These are phyloP conservation scores for Cactoblastis cactorum DNA, from an alignment of 2,888 invertebrate species.

Conservation along the genomic window DNA sequence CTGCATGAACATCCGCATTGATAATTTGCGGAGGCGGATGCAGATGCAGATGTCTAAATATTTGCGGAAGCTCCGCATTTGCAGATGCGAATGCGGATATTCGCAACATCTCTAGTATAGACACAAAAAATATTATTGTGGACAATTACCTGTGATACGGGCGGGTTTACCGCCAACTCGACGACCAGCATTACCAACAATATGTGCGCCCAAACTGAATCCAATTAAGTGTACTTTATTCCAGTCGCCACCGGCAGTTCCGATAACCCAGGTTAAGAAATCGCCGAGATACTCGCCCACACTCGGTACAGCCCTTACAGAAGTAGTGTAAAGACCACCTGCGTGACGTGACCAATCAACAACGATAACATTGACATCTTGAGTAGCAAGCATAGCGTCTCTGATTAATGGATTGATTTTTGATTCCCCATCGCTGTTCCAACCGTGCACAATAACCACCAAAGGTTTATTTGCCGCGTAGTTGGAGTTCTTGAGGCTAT, in stretches of 20 bases:
- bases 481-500: constrained; percentile 44
- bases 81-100: too few species aligned
- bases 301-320: constrained; percentile 48
- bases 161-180: constrained; percentile 30
- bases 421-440: constrained; percentile 49
- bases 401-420: constrained; percentile 40
- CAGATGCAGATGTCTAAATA: too few species aligned
- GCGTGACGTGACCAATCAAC: constrained; percentile 58
- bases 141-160: constrained; percentile 52
- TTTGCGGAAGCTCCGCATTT: too few species aligned
- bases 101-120: too few species aligned
- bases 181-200: constrained; percentile 57
- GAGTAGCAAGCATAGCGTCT: constrained; percentile 42
- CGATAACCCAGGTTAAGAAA: constrained; percentile 59
- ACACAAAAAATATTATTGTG: too few species aligned
- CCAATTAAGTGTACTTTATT: constrained; percentile 65
- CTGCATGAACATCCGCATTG: too few species aligned
- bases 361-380: constrained; percentile 58
- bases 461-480: constrained; percentile 36
- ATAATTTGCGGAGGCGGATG: too few species aligned
- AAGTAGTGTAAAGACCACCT: constrained; percentile 36
- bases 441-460: constrained; percentile 56
- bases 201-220: constrained; percentile 69
- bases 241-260: constrained; percentile 52
- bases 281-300: constrained; percentile 55